Evolutionary conservation across 2,113 vertebrate genomes (phyloP), one percentile per base, ranked within the genome.

Genomic region (Carassius gibelio): DNA sequence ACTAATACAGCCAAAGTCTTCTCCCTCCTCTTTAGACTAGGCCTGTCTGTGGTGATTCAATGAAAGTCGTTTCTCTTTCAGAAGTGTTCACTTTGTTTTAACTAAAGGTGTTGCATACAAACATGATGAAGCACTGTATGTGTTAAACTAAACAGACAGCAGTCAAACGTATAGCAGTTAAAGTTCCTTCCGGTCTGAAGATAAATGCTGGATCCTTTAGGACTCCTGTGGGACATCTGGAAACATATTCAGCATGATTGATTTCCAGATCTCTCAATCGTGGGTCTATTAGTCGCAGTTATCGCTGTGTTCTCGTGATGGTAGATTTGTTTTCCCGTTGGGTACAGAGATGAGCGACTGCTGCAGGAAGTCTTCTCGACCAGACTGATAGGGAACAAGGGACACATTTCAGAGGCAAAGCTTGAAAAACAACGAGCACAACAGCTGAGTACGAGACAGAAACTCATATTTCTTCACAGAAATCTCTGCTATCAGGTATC

Each of bases 221-320:
- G 17, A 71, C 38, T n/a, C 19, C 45, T 52, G 48, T 52, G 48
- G 45, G 13, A 76, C 74, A 55, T 55, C 74, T 76, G 74, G 48
- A 76, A 76, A 76, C 74, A 52, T 34, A 30, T 76, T 34, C 48
- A 76, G 74, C 23, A 2, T 76, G 74, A 76, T 17, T 76, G 74
- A 55, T 52, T 26, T 5, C 15, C 48, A 8, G 74, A 48, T 17
- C 23, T 76, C 48, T 76, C 52, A 52, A 34, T 34, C 8, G 7
- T 11, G 14, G 8, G 7, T 0, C 23, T 76, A 55, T 76, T 55
- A 76, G 74, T 55, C 0, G 3, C 17, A 26, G 13, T 76, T 52
- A 76, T 55, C 13, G n/a, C 23, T 50, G 48, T 55, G 74, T 55
- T 75, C 45, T 75, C 26, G 48, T 34, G 23, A 30, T 0, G 23